Evolutionary conservation across 2,888 invertebrate genomes (phyloP).

Genomic region (Electrophaes corylata): DNA sequence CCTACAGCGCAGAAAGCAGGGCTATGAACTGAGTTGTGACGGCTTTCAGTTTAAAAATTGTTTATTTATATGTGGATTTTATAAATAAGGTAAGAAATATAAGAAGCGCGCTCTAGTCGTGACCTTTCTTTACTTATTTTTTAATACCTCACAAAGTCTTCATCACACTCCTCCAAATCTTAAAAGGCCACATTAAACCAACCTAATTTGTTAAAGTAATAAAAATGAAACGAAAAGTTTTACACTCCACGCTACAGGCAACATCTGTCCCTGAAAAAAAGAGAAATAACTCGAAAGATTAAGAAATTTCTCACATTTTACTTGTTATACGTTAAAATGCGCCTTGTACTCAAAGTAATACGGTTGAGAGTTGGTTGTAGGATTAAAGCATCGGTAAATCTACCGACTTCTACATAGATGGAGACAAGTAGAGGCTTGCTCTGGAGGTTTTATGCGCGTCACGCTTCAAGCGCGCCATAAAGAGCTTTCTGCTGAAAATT

Average conservation of each 20-base stretch:
- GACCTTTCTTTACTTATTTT: background rate
- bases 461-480: constrained; percentile 71
- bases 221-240: constrained; percentile 62
- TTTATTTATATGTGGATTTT: too few species aligned
- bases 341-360: constrained; percentile 37
- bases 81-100: too few species aligned
- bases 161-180: constrained; percentile 22
- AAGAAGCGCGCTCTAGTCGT: background rate
- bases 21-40: too few species aligned
- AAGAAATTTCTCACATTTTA: constrained; percentile 47
- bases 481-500: constrained; percentile 78
- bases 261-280: constrained; percentile 60
- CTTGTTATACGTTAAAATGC: constrained; percentile 23
- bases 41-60: too few species aligned
- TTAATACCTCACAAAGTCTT: constrained; percentile 1
- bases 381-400: constrained; percentile 53
- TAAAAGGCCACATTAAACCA: constrained; percentile 35
- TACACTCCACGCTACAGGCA: constrained; percentile 54
- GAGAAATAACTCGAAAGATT: constrained; percentile 54
- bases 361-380: constrained; percentile 41
- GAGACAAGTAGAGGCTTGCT: constrained; percentile 64
- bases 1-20: too few species aligned
- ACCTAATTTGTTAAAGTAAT: constrained; percentile 50
- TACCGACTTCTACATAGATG: constrained; percentile 56
- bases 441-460: constrained; percentile 69